Evolutionary conservation across 2,888 invertebrate species (phyloP), one percentile per base, ranked within the genome.

Genomic region (Nomada goodeniana): DNA sequence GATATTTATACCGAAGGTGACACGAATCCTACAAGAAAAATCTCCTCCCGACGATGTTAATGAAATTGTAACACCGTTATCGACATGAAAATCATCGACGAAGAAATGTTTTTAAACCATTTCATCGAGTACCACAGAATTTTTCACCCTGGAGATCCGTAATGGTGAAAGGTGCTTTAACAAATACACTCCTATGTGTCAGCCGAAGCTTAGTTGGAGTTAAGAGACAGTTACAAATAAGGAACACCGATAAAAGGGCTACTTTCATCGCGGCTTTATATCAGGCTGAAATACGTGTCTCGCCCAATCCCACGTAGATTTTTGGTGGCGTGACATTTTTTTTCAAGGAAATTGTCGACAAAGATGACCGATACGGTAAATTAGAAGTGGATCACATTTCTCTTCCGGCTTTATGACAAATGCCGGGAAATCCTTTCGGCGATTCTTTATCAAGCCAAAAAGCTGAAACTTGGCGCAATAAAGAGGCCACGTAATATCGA

Each of bases 401-500:
- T 71, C 82, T 68, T 64, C 67, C 5, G 2, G 65, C 63, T 70
- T 79, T 78, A 3, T 72, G 83, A 82, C 72, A 85, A 85, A 85
- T 75, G 60, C 42, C 65, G 36, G 61, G 59, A 61, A 65, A 77
- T 80, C 80, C 65, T 69, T 64, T 61, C 20, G 72, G 57, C 57
- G 50, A 63, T 23, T 72, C 82, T 82, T 73, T 76, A 85, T 85
- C 76, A 85, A 85, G 79, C 68, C 60, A 55, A 47, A 36, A 76
- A 61, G 63, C 72, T 44, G 29, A 26, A 67, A 63, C 64, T 61
- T 26, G 55, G 47, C 15, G 61, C 79, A 84, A 85, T 71, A 87
- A 88, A 87, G 84, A 76, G 73, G 61, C 71, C 78, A 65, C 77
- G 81, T 88, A 85, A 87, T 88, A 87, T 84, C 85, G 80, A 61